Conservation (phyloP, 2,888 invertebrate species). For the Protophormia terraenovae region DNA sequence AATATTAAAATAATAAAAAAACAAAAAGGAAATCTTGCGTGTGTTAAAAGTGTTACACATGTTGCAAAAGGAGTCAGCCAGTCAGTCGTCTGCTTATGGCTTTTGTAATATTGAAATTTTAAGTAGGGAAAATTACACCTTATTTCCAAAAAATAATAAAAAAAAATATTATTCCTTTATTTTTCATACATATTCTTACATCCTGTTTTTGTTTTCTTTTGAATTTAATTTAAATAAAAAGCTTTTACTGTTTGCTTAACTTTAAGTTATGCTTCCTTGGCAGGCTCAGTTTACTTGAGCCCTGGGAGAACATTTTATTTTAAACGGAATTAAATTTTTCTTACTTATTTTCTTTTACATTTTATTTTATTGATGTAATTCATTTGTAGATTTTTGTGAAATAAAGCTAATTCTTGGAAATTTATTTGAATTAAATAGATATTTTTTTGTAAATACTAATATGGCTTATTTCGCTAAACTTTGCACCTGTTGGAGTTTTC, state of each 20-base stretch:
- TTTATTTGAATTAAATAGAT: too few relatives aligned
- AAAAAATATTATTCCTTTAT: neutral
- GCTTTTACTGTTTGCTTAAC: neutral
- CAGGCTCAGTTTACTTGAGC: neutral
- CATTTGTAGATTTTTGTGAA: too few relatives aligned
- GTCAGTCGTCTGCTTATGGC: neutral
- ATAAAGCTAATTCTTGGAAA: too few relatives aligned
- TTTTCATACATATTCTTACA: neutral
- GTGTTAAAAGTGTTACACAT: slow-evolving; percentile 3
- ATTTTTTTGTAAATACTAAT: too few relatives aligned
- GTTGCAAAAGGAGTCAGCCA: neutral
- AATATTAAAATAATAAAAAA: neutral
- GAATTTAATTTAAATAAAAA: slow-evolving; percentile 4
- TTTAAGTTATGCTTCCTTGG: too few relatives aligned
- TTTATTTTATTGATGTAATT: too few relatives aligned
- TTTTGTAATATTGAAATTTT: neutral
- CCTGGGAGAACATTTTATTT: neutral
- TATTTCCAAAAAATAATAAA: neutral
- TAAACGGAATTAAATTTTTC: neutral
- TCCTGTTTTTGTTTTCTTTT: neutral
- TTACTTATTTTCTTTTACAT: neutral
- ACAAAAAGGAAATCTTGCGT: neutral
- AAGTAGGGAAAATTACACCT: slow-evolving; percentile 1
- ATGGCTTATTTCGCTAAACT: too few relatives aligned
- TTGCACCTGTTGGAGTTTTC: too few relatives aligned